Conservation (phyloP, 1,140 invertebrate species). For the Bombus huntii region DNA sequence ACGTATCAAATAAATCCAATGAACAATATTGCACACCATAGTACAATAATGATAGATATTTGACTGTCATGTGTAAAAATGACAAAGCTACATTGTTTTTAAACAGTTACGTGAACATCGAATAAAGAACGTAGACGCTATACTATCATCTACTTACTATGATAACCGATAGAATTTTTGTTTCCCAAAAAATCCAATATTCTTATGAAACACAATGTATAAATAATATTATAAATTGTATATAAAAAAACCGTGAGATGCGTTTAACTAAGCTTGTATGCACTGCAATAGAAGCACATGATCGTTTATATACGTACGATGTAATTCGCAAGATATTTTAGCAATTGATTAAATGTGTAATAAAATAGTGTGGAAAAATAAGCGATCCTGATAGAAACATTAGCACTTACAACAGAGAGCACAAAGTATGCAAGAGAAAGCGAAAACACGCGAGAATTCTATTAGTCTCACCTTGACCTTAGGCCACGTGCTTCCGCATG, state of each 20-base stretch:
- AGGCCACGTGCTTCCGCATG: conserved; percentile 72
- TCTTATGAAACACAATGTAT: not conserved
- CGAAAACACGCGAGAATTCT: conserved; percentile 35
- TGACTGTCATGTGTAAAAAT: not conserved
- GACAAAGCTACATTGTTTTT: not conserved
- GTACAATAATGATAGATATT: not conserved
- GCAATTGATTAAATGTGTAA: too few relatives aligned
- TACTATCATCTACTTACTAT: not conserved
- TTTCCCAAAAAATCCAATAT: not conserved
- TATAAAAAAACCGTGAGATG: not conserved
- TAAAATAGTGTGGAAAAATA: not conserved
- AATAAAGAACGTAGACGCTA: not conserved
- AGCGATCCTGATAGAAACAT: not conserved
- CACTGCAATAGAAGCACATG: not conserved
- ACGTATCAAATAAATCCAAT: not conserved
- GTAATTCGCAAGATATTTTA: not conserved
- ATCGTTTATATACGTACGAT: not conserved
- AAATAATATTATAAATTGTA: too few relatives aligned
- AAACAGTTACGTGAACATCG: not conserved
- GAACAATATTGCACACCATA: too few relatives aligned
- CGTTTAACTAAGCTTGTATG: not conserved
- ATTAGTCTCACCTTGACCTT: conserved; percentile 72
- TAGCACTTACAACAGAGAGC: not conserved
- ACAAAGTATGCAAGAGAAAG: not conserved
- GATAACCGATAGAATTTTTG: not conserved